phyloP scores from a whole-genome alignment of 2,888 invertebrate species.

The Drosophila ochracea region DNA sequence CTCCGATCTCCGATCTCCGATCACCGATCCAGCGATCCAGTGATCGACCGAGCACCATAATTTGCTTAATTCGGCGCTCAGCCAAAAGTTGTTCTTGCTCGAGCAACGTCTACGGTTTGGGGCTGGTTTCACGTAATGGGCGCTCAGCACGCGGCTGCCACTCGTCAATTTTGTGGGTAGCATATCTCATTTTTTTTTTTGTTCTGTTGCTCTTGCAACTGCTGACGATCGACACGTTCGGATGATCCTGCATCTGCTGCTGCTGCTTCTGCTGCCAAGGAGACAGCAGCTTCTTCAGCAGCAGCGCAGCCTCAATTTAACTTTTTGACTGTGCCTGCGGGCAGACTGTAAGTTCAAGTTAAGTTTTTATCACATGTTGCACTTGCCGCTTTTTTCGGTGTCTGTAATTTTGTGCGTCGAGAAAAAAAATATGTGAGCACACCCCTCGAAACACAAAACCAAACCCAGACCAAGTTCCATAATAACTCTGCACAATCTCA shows the following conservation, averaged over 20 bases:
- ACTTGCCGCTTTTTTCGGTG: constrained; percentile 64
- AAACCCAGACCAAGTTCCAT: constrained; percentile 2
- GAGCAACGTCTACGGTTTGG: constrained; percentile 29
- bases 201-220: constrained; percentile 9
- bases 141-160: constrained; percentile 77
- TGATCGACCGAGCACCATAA: constrained; percentile 68
- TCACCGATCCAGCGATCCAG: constrained; percentile 4
- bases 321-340: constrained; percentile 50
- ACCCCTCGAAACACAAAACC: constrained; percentile 21
- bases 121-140: constrained; percentile 51
- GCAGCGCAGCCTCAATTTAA: constrained; percentile 57
- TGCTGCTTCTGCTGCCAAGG: not conserved
- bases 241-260: constrained; percentile 59
- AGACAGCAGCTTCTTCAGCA: constrained; percentile 59
- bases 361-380: constrained; percentile 57
- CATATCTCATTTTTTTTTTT: not conserved
- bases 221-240: constrained; percentile 70
- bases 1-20: constrained; percentile 5
- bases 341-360: constrained; percentile 42
- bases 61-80: constrained; percentile 83
- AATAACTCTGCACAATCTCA: constrained; percentile 15
- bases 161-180: constrained; percentile 64
- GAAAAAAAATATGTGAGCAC: constrained; percentile 56
- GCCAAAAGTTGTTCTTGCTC: constrained; percentile 41
- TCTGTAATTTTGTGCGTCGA: constrained; percentile 61